phyloP scores from a whole-genome alignment of 2,113 vertebrate genomes.

The Ibidorhyncha struthersii region DNA sequence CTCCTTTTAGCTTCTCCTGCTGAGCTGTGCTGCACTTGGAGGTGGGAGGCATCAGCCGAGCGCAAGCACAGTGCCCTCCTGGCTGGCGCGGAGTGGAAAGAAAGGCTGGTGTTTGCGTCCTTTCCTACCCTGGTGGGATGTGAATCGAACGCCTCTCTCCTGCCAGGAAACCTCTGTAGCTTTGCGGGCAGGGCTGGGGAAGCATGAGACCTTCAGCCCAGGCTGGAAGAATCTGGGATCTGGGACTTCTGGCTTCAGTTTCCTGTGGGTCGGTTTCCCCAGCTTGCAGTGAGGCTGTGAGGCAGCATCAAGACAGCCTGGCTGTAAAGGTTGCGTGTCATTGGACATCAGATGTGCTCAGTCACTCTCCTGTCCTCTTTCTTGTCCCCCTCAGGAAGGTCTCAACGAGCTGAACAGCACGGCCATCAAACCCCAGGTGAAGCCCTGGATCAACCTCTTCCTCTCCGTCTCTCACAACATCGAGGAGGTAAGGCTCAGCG shows the following conservation, averaged over 20 bases:
- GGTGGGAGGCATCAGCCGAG: background rate
- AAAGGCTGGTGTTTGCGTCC: background rate
- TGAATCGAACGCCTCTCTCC: background rate
- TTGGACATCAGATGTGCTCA: background rate
- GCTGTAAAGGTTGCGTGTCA: background rate
- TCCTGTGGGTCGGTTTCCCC: background rate
- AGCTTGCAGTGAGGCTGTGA: background rate
- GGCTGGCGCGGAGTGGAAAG: background rate
- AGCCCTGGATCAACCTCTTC: conserved; percentile 97
- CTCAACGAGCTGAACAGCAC: conserved; percentile 90
- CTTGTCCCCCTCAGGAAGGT: conserved; percentile 83
- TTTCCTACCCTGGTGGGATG: background rate
- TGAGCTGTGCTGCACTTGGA: background rate
- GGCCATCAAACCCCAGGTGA: conserved; percentile 94
- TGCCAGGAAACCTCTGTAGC: background rate
- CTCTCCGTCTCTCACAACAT: conserved; percentile 97
- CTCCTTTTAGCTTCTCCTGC: background rate
- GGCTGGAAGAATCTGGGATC: background rate
- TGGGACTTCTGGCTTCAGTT: background rate
- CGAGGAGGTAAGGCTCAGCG: conserved; percentile 84
- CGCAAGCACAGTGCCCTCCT: background rate
- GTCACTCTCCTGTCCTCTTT: background rate
- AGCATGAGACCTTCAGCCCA: background rate
- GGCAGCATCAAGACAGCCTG: background rate
- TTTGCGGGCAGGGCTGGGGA: background rate